Percentiles rank a stretch among this genome's conserved stretches.
These are phyloP conservation scores for Butastur rufipennis DNA, from an alignment of 2,113 vertebrate genomes.

Conservation along the genomic window DNA sequence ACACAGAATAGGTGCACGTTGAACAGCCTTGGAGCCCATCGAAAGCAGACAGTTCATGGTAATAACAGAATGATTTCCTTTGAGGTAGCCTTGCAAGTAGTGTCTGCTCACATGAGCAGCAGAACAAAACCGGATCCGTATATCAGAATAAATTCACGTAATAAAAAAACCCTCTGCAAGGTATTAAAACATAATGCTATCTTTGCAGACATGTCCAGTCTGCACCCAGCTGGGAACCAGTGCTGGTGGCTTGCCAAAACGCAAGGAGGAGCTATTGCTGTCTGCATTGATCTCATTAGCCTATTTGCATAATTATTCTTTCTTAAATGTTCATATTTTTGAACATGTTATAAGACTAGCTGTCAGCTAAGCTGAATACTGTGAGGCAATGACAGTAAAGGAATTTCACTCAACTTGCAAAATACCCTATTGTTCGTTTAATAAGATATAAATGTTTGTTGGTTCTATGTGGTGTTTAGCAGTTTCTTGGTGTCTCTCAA, in stretches of 20 bases:
- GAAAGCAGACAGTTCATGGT: not conserved
- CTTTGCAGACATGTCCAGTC: not conserved
- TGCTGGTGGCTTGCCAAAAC: not conserved
- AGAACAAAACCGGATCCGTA: not conserved
- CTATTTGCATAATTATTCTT: constrained; percentile 10
- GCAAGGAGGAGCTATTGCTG: not conserved
- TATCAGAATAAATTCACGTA: not conserved
- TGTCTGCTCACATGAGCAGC: not conserved
- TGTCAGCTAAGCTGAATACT: not conserved
- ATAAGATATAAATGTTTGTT: not conserved
- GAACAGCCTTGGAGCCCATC: not conserved
- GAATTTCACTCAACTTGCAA: not conserved
- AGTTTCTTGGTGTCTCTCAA: not conserved
- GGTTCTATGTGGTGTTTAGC: not conserved
- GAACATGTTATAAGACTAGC: not conserved
- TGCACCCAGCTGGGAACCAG: not conserved
- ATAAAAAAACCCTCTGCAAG: not conserved
- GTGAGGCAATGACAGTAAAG: not conserved
- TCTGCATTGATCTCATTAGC: not conserved
- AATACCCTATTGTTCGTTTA: not conserved
- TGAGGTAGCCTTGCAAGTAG: not conserved
- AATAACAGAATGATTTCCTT: not conserved
- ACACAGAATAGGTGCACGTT: too few species aligned
- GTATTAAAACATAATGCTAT: not conserved
- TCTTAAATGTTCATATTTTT: not conserved